These are phyloP conservation scores for Ascidia mentula DNA, from an alignment of 23 tunicate species.

Conservation along the genomic window DNA sequence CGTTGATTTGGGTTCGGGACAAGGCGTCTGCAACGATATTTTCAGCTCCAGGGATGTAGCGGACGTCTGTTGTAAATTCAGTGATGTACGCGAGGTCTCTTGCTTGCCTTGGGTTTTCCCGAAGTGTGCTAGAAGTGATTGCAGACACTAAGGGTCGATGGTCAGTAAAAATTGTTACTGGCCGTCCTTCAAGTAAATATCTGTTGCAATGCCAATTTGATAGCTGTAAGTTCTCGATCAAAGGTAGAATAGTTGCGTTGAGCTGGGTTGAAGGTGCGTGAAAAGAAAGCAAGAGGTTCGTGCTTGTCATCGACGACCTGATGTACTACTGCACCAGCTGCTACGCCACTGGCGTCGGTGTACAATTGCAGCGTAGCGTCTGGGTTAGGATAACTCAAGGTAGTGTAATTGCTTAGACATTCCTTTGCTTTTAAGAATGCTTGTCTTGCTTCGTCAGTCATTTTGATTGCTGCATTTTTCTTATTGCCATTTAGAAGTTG, in stretches of 20 bases:
- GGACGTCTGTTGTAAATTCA: not conserved
- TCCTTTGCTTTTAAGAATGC: not conserved
- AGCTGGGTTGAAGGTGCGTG: not conserved
- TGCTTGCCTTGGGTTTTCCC: not conserved
- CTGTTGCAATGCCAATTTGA: not conserved
- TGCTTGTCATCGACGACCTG: not conserved
- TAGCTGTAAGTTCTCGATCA: not conserved
- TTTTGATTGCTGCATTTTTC: not conserved
- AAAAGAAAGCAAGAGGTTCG: not conserved
- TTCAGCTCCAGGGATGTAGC: not conserved
- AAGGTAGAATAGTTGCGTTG: not conserved
- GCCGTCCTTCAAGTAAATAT: not conserved
- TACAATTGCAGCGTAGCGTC: not conserved
- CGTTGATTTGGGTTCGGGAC: not conserved
- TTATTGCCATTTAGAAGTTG: not conserved
- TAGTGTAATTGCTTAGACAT: not conserved
- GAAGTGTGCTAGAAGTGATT: not conserved
- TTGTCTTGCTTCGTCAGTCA: conserved; percentile 4
- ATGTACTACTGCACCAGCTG: not conserved
- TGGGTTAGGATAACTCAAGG: not conserved
- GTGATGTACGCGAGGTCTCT: not conserved
- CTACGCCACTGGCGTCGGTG: not conserved
- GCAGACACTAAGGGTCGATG: not conserved
- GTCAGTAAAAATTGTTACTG: not conserved
- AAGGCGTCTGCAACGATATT: not conserved